A percentile compares a stretch with the other conserved stretches of the same genome.
phyloP scores from a whole-genome alignment of 1,140 invertebrate genomes.

The Drosophila pseudoananassae region DNA sequence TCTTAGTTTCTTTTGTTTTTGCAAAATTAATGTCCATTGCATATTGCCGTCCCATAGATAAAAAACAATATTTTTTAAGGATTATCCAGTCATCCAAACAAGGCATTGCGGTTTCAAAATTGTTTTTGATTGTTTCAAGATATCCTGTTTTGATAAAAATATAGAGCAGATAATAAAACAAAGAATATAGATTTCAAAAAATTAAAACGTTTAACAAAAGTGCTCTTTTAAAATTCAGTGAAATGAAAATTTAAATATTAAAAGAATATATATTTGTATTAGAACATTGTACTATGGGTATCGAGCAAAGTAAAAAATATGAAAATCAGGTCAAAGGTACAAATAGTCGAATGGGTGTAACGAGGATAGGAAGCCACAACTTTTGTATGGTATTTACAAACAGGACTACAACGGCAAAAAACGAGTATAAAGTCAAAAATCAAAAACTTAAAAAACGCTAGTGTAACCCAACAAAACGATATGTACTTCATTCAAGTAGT shows the following conservation, averaged over 20 bases:
- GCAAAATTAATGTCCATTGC: constrained; percentile 49
- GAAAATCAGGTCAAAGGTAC: constrained; percentile 65
- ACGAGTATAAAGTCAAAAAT: constrained; percentile 11
- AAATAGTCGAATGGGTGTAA: constrained; percentile 59
- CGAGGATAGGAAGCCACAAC: constrained; percentile 42
- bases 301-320: constrained; percentile 17
- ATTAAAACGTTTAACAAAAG: constrained; percentile 46
- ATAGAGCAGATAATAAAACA: constrained; percentile 18
- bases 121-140: constrained; percentile 24
- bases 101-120: constrained; percentile 59
- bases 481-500: constrained; percentile 61
- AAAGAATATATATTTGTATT: constrained; percentile 36
- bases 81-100: constrained; percentile 21
- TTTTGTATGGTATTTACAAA: constrained; percentile 74
- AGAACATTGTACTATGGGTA: constrained; percentile 10
- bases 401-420: constrained; percentile 34
- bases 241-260: constrained; percentile 20
- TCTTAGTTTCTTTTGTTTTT: constrained; percentile 2
- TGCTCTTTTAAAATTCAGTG: constrained; percentile 54
- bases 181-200: constrained; percentile 15
- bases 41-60: constrained; percentile 60
- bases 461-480: constrained; percentile 22
- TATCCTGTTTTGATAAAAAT: constrained; percentile 33
- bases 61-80: constrained; percentile 9
- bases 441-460: constrained; percentile 18